Conservation (phyloP, 2,888 invertebrate species). For the Chironomus tentans region DNA sequence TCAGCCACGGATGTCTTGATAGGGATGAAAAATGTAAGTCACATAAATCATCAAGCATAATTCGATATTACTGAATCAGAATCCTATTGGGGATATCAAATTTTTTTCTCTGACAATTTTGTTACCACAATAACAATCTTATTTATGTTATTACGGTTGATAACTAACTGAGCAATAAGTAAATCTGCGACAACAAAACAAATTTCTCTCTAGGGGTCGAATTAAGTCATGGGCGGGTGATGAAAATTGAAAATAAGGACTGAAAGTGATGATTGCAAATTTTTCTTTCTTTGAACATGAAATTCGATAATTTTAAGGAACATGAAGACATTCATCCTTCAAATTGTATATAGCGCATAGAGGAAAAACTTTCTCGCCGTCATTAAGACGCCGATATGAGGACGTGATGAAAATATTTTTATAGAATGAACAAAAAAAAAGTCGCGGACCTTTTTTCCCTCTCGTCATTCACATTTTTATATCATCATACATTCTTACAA, state of each 20-base stretch:
- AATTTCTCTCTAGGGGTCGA: constrained; percentile 18
- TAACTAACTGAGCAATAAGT: constrained; percentile 17
- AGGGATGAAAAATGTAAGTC: constrained; percentile 13
- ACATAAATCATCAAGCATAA: constrained; percentile 20
- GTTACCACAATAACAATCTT: neutral
- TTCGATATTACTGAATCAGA: constrained; percentile 7
- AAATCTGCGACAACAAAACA: constrained; percentile 13
- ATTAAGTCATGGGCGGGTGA: constrained; percentile 15
- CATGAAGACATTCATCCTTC: too few relatives aligned
- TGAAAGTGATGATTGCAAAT: neutral
- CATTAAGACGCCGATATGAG: constrained; percentile 7
- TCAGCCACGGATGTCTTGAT: neutral
- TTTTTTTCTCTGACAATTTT: neutral
- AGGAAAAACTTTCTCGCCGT: constrained; percentile 4
- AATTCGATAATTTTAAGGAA: too few relatives aligned
- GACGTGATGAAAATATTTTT: constrained; percentile 4
- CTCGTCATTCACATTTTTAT: too few relatives aligned
- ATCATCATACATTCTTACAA: neutral
- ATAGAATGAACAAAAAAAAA: too few relatives aligned
- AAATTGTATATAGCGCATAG: too few relatives aligned
- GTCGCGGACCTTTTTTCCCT: neutral
- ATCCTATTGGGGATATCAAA: neutral
- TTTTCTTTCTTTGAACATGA: neutral
- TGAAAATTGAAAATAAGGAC: constrained; percentile 17
- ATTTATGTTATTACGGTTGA: neutral